Evolutionary conservation across 2,797 vertebrate species (phyloP), one percentile per base, ranked within the genome.

Genomic region (Ptychadena robeensis): DNA sequence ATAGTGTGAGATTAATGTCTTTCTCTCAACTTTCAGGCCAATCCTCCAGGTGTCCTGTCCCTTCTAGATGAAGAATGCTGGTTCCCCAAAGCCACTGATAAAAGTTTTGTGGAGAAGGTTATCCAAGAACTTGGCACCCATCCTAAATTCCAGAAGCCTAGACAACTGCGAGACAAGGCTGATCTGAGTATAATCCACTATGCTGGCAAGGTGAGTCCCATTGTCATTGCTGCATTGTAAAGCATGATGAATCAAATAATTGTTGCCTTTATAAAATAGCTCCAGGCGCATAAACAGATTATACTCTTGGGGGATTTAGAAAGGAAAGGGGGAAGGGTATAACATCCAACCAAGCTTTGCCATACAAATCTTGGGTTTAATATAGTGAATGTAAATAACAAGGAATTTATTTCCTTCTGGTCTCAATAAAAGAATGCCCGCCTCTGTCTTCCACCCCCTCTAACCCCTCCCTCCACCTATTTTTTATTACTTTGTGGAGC

Each of bases 51-150:
- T 2, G 93, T 97, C 25, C 88, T 97, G 89, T 96, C 96, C 65
- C 91, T 98, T 65, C 88, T 98, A 88, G 96, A 98, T 4, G 96
- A 98, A 85, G 96, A 97, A 88, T 98, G 96, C 90, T 98, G 96
- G 96, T 98, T 98, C 88, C 96, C 96, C 0, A 94, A 96, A 82
- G 96, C 96, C n/a, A 97, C 96, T 0, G 96, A 98, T 86, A 96
- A 95, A 82, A 95, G 95, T 2, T 98, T 98, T 68, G 95, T 97
- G 72, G 96, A 98, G 85, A 98, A 98, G 87, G 86, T 97, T 44
- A 91, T 91, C 15, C 92, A 90, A 37, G 96, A 98, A 86, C 96
- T 97, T 87, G 95, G 96, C 40, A 75, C 86, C 18, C 96, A 98
- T 89, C 92, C 96, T 79, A 97, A 98, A 86, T 97, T 96, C 91